phyloP scores from a whole-genome alignment of 2,797 vertebrate genomes.

The Setipinna tenuifilis region DNA sequence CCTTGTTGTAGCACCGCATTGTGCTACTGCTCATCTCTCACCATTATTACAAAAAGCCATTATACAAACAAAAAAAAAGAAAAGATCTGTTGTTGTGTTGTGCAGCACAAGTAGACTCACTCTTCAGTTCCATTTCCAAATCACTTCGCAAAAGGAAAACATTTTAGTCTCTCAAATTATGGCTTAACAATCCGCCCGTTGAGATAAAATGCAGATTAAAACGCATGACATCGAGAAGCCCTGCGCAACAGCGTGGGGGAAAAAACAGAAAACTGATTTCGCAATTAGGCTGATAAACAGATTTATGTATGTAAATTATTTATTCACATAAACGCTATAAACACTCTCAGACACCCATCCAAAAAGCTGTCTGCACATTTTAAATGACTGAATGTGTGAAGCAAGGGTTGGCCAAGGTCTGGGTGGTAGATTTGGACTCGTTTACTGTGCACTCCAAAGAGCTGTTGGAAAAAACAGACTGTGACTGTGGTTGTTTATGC shows the following conservation, averaged over 20 bases:
- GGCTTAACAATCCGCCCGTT: background rate
- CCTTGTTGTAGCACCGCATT: background rate
- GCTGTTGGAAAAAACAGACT: background rate
- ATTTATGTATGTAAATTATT: constrained; percentile 22
- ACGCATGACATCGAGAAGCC: background rate
- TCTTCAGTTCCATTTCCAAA: background rate
- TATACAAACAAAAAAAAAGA: background rate
- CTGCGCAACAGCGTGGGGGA: background rate
- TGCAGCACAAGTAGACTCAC: background rate
- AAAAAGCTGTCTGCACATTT: background rate
- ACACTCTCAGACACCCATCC: constrained; percentile 21
- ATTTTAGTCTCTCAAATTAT: background rate
- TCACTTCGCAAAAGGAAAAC: background rate
- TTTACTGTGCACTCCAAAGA: background rate
- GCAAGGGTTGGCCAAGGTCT: background rate
- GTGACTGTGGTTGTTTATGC: constrained; percentile 14
- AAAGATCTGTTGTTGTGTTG: background rate
- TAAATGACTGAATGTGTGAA: background rate
- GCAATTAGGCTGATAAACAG: constrained; percentile 28
- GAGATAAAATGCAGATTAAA: constrained; percentile 13
- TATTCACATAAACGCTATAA: background rate
- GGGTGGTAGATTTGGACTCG: background rate
- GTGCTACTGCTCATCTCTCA: background rate
- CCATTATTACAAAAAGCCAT: too few species aligned
- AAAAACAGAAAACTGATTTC: background rate